Percentiles rank a stretch among this genome's conserved stretches.
Evolutionary conservation across 2,797 vertebrate genomes (phyloP).

Genomic region (Gallinago stenura): DNA sequence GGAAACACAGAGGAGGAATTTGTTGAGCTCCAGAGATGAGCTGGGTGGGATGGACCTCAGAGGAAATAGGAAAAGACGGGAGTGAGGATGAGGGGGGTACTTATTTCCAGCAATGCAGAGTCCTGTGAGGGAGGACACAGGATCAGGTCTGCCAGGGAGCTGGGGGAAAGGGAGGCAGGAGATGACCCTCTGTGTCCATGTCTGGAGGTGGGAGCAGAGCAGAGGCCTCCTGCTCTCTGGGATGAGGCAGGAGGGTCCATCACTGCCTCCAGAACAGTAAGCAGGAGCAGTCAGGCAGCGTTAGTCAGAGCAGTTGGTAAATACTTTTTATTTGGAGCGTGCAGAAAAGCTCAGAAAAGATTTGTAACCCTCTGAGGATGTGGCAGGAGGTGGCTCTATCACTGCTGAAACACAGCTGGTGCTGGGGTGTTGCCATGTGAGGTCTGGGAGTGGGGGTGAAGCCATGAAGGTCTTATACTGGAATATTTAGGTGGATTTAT

Average conservation of each 20-base stretch:
- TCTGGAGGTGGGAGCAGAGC: not conserved
- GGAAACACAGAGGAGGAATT: not conserved
- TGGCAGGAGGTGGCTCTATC: too few species aligned
- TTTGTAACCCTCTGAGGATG: not conserved
- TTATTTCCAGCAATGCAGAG: not conserved
- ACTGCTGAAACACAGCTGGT: not conserved
- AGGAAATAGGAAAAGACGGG: not conserved
- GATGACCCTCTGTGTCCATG: accelerated
- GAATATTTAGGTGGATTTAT: not conserved
- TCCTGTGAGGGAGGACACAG: not conserved
- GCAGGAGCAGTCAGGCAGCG: not conserved
- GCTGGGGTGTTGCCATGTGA: not conserved
- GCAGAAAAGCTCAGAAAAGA: not conserved
- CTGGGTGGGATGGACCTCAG: not conserved
- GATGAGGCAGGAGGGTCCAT: not conserved
- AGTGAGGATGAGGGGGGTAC: not conserved
- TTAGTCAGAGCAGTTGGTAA: not conserved
- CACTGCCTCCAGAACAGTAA: not conserved
- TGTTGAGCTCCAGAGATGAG: not conserved
- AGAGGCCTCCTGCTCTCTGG: not conserved
- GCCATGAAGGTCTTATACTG: not conserved
- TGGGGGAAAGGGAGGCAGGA: not conserved
- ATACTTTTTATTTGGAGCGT: not conserved
- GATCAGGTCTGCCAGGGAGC: not conserved
- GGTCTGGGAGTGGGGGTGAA: not conserved